These are phyloP conservation scores for Episyrphus balteatus DNA, from an alignment of 1,140 invertebrate genomes.

Conservation along the genomic window DNA sequence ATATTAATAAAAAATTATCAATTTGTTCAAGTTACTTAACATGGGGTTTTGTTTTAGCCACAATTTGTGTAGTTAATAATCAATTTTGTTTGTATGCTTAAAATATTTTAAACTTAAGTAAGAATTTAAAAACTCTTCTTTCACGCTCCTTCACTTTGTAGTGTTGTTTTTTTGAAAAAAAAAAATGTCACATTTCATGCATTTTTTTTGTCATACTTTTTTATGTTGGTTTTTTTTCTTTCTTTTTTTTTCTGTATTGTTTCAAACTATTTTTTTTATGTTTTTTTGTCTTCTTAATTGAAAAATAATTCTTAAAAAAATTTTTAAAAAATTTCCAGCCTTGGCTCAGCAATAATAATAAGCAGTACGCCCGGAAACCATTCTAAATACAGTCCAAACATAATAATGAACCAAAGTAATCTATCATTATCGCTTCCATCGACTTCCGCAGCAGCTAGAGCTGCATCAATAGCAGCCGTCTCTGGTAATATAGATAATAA, in stretches of 20 bases:
- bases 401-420: conserved; percentile 6
- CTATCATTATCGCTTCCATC: conserved; percentile 11
- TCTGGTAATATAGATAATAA: not conserved
- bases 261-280: too few relatives aligned
- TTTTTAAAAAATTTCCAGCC: conserved; percentile 7
- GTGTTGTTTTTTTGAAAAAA: too few relatives aligned
- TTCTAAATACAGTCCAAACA: conserved; percentile 8
- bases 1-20: not conserved
- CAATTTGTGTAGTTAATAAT: not conserved
- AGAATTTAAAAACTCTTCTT: too few relatives aligned
- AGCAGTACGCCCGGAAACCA: conserved; percentile 30
- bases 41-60: not conserved
- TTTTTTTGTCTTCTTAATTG: not conserved
- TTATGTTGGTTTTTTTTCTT: too few relatives aligned
- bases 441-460: conserved; percentile 5
- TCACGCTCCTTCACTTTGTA: too few relatives aligned
- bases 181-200: too few relatives aligned
- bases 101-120: too few relatives aligned
- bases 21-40: not conserved
- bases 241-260: too few relatives aligned
- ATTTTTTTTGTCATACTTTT: too few relatives aligned
- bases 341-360: conserved; percentile 23
- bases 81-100: too few relatives aligned
- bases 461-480: conserved; percentile 6
- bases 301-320: not conserved